Conservation (phyloP, 2,888 invertebrate species). For the Scotopteryx bipunctaria region DNA sequence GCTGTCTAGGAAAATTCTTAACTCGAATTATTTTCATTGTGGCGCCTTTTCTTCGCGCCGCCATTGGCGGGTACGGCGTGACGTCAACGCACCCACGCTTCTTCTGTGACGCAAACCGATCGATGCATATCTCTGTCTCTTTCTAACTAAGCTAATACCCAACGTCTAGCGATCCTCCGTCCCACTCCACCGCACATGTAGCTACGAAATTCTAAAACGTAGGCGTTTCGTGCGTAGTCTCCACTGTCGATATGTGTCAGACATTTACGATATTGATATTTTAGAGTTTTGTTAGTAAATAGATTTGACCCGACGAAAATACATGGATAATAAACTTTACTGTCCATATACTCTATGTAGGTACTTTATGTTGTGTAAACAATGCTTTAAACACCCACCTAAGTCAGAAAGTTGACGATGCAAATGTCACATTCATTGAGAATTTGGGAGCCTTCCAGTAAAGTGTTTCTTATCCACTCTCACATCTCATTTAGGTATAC, state of each 20-base stretch:
- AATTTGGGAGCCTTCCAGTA: conserved; percentile 1
- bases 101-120: conserved; percentile 78
- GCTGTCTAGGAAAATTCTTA: conserved; percentile 35
- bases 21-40: conserved; percentile 59
- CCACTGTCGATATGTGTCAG: conserved; percentile 50
- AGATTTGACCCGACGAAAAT: conserved; percentile 42
- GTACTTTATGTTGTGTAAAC: conserved; percentile 18
- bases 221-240: conserved; percentile 75
- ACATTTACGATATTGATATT: conserved; percentile 48
- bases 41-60: conserved; percentile 67
- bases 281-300: conserved; percentile 67
- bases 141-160: conserved; percentile 36
- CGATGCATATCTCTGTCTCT: conserved; percentile 61
- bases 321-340: conserved; percentile 32
- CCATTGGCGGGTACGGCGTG: conserved; percentile 69
- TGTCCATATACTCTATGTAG: conserved; percentile 22
- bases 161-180: conserved; percentile 31
- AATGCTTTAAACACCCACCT: conserved; percentile 24
- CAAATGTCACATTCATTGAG: conserved; percentile 10
- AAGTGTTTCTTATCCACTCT: too few relatives aligned
- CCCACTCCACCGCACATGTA: conserved; percentile 68
- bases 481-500: too few relatives aligned
- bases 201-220: conserved; percentile 71
- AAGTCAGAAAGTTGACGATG: conserved; percentile 8
- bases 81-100: conserved; percentile 82